These are phyloP conservation scores for Rhagologus leucostigma DNA, from an alignment of 2,113 vertebrate species.

Conservation along the genomic window DNA sequence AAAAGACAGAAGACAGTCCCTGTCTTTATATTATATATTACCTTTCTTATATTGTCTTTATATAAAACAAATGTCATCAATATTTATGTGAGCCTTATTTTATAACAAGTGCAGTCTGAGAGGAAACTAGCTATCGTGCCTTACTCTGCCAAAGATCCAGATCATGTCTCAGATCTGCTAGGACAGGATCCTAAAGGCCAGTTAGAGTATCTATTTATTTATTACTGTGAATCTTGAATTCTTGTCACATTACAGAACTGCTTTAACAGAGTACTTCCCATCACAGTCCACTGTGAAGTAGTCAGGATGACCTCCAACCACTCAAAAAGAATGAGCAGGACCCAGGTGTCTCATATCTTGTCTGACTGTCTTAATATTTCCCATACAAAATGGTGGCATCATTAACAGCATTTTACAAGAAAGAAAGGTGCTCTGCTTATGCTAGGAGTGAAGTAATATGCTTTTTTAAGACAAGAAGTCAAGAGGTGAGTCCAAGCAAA, in stretches of 20 bases:
- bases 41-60: neutral
- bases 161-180: neutral
- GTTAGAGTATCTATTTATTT: neutral
- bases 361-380: neutral
- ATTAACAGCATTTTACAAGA: neutral
- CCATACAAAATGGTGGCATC: neutral
- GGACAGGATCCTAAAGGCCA: neutral
- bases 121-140: neutral
- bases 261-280: neutral
- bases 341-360: neutral
- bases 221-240: neutral
- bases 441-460: neutral
- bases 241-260: neutral
- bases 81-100: neutral
- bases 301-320: neutral
- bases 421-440: neutral
- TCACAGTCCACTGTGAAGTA: neutral
- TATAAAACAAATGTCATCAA: neutral
- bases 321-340: neutral
- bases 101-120: neutral
- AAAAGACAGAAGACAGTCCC: neutral
- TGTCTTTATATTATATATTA: neutral
- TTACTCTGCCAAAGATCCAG: neutral
- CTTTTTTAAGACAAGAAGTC: neutral
- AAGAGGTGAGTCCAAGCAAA: neutral